Evolutionary conservation across 2,797 vertebrate genomes (phyloP).

Genomic region (Masticophis lateralis): DNA sequence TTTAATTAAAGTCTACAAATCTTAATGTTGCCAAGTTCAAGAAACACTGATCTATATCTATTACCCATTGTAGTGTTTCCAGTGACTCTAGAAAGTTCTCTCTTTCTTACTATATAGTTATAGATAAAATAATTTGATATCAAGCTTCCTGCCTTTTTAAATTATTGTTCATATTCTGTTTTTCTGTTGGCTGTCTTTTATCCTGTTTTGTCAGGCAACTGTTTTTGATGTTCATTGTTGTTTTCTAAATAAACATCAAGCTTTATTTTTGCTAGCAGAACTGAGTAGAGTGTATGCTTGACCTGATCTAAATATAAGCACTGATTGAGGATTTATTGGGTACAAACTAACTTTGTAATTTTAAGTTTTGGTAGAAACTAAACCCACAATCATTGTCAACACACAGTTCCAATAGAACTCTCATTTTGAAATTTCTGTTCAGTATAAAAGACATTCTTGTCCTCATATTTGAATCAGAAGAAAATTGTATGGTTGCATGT

Average conservation of each 20-base stretch:
- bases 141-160: neutral
- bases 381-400: neutral
- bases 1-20: neutral
- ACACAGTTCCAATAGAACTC: neutral
- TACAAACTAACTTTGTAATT: neutral
- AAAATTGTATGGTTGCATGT: neutral
- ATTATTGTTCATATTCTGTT: neutral
- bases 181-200: neutral
- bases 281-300: neutral
- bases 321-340: neutral
- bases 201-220: neutral
- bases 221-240: neutral
- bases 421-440: neutral
- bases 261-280: neutral
- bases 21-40: neutral
- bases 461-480: neutral
- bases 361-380: neutral
- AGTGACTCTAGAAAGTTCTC: neutral
- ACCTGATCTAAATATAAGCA: neutral
- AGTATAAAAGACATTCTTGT: neutral
- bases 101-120: neutral
- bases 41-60: neutral
- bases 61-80: neutral
- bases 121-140: neutral
- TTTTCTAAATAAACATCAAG: neutral